These are phyloP conservation scores for Agrochola lota DNA, from an alignment of 2,888 invertebrate species.

Conservation along the genomic window DNA sequence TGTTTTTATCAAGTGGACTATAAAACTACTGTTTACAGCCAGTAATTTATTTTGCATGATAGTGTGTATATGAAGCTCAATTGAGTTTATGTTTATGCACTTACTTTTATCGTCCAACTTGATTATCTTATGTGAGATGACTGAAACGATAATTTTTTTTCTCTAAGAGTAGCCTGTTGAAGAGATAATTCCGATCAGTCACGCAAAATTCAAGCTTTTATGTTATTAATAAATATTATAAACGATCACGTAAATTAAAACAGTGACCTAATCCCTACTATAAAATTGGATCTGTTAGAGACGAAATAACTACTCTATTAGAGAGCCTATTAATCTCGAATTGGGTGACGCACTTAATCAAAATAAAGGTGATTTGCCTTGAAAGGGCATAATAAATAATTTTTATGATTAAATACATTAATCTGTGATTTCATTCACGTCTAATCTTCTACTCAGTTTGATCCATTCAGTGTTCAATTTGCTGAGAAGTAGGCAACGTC, in stretches of 20 bases:
- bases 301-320: not conserved
- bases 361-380: conserved; percentile 39
- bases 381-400: conserved; percentile 45
- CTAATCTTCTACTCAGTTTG: not conserved
- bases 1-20: conserved; percentile 28
- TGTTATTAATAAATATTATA: not conserved
- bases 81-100: not conserved
- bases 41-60: conserved; percentile 4
- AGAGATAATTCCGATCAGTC: not conserved
- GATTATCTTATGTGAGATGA: no score
- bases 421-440: not conserved
- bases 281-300: not conserved
- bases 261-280: no score
- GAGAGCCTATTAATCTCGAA: conserved; percentile 21
- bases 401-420: not conserved
- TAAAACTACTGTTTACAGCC: conserved; percentile 48
- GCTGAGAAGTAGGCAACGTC: not conserved
- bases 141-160: no score
- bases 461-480: not conserved
- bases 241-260: not conserved
- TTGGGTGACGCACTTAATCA: conserved; percentile 16
- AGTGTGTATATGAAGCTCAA: not conserved
- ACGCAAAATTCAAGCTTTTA: not conserved
- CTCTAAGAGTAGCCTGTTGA: not conserved
- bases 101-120: not conserved